Evolutionary conservation across 2,888 invertebrate species (phyloP), one percentile per base, ranked within the genome.

Genomic region (Dasysyrphus albostriatus): DNA sequence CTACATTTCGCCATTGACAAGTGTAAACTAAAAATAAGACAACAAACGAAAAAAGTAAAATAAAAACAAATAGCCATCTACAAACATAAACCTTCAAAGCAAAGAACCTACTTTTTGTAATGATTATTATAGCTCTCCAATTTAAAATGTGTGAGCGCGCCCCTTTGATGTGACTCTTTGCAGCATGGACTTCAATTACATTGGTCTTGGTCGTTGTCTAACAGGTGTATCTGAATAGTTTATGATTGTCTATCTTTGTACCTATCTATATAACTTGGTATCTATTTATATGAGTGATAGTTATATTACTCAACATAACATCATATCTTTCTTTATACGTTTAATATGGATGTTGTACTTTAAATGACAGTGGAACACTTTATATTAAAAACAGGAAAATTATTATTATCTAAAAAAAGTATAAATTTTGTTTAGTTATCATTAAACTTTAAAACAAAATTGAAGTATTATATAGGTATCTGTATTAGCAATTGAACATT

Each of bases 141-240:
- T 67, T 47, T 3, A 9, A 47, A 16, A 9, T 8, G 8, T 54
- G 49, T 37, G 47, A 58, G 69, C 56, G 72, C 59, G 79, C 65
- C 79, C 58, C 76, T 84, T 84, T 84, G 80, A 84, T 76, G 84
- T 84, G 49, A 72, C 56, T 76, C 39, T 73, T 24, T 67, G 34
- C 67, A 19, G 58, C 49, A 67, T 73, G 76, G 81, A 80, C 73
- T 72, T 75, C 59, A 73, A 72, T 54, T 69, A 77, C 73, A 77
- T 73, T 63, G 47, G 12, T 59, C 3, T n/a, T 2, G 54, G 24
- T 24, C 5, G 72, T 77, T 61, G 81, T 54, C 80, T 61, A 81
- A 85, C 84, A 85, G 84, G 84, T 85, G 84, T 81, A 81, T 69
- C 73, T 81, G 76, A 85, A 85, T 85, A 85, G 73, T 77, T 81